Conservation (phyloP, 2,888 invertebrate species). For the Limulus polyphemus region DNA sequence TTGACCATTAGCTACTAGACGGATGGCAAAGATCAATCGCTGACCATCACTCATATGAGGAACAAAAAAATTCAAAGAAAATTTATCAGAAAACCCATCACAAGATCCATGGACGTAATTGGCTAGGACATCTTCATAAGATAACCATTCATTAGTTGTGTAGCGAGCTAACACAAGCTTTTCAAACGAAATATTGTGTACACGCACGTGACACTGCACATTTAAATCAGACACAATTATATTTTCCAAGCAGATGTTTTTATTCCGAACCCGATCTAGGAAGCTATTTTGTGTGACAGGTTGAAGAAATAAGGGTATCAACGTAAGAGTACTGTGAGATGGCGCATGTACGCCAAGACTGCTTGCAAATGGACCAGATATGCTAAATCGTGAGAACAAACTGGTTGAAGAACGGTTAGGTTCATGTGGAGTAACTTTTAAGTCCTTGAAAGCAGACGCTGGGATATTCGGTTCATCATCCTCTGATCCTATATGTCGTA, state of each 20-base stretch:
- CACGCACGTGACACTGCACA: constrained; percentile 54
- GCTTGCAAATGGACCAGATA: neutral
- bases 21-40: constrained; percentile 70
- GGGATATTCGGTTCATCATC: constrained; percentile 52
- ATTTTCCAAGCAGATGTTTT: constrained; percentile 71
- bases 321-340: neutral
- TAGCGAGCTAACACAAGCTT: constrained; percentile 81
- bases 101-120: constrained; percentile 69
- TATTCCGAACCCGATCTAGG: constrained; percentile 58
- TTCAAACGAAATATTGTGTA: constrained; percentile 78
- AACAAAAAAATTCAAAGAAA: constrained; percentile 50
- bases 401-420: neutral
- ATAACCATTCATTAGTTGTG: constrained; percentile 72
- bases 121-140: constrained; percentile 66
- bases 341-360: neutral
- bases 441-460: constrained; percentile 65
- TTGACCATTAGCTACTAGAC: constrained; percentile 67
- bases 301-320: constrained; percentile 39
- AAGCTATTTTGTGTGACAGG: constrained; percentile 61
- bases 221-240: constrained; percentile 45
- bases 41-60: constrained; percentile 48
- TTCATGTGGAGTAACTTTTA: constrained; percentile 43
- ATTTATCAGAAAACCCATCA: constrained; percentile 84
- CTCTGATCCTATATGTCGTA: constrained; percentile 35
- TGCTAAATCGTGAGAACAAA: too few species aligned